A percentile compares a stretch with the other conserved stretches of the same genome.
Evolutionary conservation across 2,797 vertebrate genomes (phyloP).

Genomic region (Gallinago stenura): DNA sequence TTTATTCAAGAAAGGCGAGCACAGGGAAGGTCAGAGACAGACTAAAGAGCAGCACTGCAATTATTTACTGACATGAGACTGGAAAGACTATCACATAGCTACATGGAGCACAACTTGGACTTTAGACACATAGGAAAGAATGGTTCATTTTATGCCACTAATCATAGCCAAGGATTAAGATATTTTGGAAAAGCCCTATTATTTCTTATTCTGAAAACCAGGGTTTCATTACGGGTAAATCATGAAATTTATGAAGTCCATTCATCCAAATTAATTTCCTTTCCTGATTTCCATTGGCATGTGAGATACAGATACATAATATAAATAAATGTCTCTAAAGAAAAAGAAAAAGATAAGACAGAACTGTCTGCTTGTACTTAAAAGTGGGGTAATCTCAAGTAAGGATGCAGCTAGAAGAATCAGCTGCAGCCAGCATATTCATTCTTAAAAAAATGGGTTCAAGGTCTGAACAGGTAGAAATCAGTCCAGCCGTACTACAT

Average conservation of each 20-base stretch:
- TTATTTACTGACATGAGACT: conserved; percentile 60
- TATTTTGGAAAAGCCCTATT: conserved; percentile 67
- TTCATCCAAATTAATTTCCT: conserved; percentile 54
- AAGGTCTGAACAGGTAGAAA: background rate
- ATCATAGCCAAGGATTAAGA: conserved; percentile 62
- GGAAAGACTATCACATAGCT: conserved; percentile 59
- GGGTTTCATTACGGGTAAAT: conserved; percentile 56
- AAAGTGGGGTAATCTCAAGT: background rate
- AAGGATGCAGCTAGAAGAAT: background rate
- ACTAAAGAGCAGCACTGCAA: conserved; percentile 16
- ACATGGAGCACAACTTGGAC: conserved; percentile 45
- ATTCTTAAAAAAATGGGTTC: background rate
- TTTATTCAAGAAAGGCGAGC: background rate
- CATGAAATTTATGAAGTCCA: conserved; percentile 25
- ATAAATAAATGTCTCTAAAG: background rate
- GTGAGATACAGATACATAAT: background rate
- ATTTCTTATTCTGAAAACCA: conserved; percentile 50
- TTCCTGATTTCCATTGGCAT: conserved; percentile 35
- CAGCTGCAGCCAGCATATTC: rapidly evolving
- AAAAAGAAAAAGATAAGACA: background rate
- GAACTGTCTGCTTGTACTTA: conserved; percentile 6
- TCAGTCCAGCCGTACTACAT: background rate
- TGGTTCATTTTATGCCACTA: conserved; percentile 60
- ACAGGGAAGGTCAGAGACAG: background rate
- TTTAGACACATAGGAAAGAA: conserved; percentile 51